Conservation (phyloP, 2,113 vertebrate species). For the Crotophaga sulcirostris region DNA sequence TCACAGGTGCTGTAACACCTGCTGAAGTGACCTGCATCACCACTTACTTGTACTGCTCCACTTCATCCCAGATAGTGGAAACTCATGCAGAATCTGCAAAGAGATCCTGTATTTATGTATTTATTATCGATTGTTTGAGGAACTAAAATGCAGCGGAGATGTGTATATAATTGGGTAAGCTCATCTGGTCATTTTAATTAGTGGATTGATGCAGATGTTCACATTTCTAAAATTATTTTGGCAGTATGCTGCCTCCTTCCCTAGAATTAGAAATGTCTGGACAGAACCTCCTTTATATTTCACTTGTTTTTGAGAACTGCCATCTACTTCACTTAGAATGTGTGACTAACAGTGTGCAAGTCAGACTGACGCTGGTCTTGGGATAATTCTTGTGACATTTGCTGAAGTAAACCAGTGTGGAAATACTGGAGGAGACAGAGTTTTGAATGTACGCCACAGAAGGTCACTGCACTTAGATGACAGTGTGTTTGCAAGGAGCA, state of each 20-base stretch:
- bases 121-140: background rate
- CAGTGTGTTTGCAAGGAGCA: constrained; percentile 29
- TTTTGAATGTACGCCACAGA: background rate
- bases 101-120: background rate
- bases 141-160: background rate
- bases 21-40: background rate
- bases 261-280: background rate
- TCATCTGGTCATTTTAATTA: background rate
- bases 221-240: background rate
- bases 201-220: background rate
- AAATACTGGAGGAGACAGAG: background rate
- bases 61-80: background rate
- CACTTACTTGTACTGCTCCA: background rate
- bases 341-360: background rate
- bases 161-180: background rate
- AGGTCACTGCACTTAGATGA: constrained; percentile 4
- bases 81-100: background rate
- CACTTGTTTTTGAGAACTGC: background rate
- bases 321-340: background rate
- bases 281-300: background rate
- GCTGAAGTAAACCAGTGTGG: background rate
- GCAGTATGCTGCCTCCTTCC: background rate
- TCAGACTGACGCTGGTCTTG: background rate
- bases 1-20: background rate
- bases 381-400: background rate